Evolutionary conservation across 2,113 vertebrate genomes (phyloP), one percentile per base, ranked within the genome.

Genomic region (Prunella fulvescens): DNA sequence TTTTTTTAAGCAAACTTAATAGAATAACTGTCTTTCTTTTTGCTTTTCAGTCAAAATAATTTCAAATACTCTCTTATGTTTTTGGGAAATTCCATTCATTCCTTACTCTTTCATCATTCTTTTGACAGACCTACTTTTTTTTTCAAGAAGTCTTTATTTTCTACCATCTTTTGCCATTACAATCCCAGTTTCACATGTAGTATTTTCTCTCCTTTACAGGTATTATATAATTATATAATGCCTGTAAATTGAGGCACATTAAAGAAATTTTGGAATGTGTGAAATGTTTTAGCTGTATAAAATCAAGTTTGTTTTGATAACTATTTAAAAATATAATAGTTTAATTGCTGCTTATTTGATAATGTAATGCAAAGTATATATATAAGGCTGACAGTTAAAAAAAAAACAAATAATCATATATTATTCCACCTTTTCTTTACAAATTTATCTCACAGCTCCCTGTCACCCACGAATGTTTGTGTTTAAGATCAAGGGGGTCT

Each of bases 401-500:
- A 74, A 54, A 87, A 66, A 71, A 45, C 3, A 70, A 66, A 31
- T 6, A 56, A 53, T 25, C 4, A 13, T 8, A 7, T 23, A 22
- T 29, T 90, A 65, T 57, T 79, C 17, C 3, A 58, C 7, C 7
- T 86, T 79, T 74, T 65, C 33, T 58, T 82, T 58, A 23, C 7
- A 58, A 4, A 3, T 47, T 45, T 50, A 44, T 66, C 4, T 62
- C 50, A 61, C 25, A 77, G 14, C 2, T 61, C 19, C 24, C 15
- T 39, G 8, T n/a, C 0, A 0, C 10, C 12, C 10, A 29, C 3
- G 53, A 62, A 47, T 7, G 19, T 10, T 3, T 0, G 3, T 48
- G 10, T 62, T 92, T 62, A 53, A 67, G 40, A 44, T 57, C 20
- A 39, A 69, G 12, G 5, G 20, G 20, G 7, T 39, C 29, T 54